Base-by-base conservation (phyloP, 2,113 vertebrate species). In the Alethe castanea region DNA sequence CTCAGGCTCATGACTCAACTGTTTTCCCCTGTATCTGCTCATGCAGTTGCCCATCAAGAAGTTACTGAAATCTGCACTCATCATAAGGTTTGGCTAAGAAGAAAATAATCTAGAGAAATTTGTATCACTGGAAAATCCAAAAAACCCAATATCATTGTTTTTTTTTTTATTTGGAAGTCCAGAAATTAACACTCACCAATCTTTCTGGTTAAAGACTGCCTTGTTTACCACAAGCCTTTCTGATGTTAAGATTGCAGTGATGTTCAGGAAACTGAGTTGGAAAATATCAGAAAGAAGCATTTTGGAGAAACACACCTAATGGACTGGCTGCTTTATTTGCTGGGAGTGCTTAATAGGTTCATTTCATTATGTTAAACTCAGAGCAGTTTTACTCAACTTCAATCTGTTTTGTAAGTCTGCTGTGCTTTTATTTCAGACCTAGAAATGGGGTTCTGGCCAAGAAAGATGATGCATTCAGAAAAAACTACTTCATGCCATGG, bases 1-100 rank as follows among this genome's bases (percentile, higher is more conserved):
- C 52, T 78, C 47, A 35, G 67, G 92, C 95, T 94, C 13, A 6
- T 94, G 91, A 95, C 88, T 94, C 92, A 94, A 94, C 52, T n/a
- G 1, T 81, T 94, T 88, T 74, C 82, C 85, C 52, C 47, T n/a
- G 4, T 25, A 83, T 61, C 50, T 70, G 56, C 29, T 92, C 57
- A 50, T n/a, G 56, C 42, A 94, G 25, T 60, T 87, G 59, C 36
- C 83, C 86, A 84, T 66, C 64, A 50, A 88, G 56, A 62, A 57
- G 19, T 78, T 70, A 73, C 64, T 62, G 48, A 80, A 53, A 73
- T 77, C 5, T 66, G 42, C 77, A 83, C 1, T 3, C 38, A 95
- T 69, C 40, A n/a, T 0, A 60, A 38, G 24, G 44, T 23, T 57
- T 66, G 65, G 35, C n/a, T 74, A 48, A 77, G 66, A 62, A 69